Evolutionary conservation across 2,113 vertebrate species (phyloP).

Genomic region (Arvicanthis niloticus): DNA sequence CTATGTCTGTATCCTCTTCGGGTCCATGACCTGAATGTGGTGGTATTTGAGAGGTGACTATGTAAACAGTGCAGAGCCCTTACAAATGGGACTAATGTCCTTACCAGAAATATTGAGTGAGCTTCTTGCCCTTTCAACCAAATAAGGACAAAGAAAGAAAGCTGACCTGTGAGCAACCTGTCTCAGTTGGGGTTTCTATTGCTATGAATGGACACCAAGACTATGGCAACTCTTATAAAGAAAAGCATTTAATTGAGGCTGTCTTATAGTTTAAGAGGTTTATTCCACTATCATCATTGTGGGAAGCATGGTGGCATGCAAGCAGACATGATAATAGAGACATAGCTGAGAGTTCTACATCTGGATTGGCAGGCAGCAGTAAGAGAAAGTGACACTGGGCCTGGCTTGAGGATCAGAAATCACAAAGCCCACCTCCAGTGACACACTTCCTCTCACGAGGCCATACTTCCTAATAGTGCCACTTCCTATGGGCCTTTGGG

Average conservation of each 20-base stretch:
- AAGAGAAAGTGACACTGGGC: neutral
- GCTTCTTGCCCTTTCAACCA: neutral
- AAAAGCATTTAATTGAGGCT: neutral
- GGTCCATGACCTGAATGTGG: neutral
- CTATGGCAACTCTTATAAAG: neutral
- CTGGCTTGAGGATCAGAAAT: neutral
- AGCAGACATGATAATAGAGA: neutral
- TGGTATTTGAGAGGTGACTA: neutral
- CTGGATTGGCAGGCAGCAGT: neutral
- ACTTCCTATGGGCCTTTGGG: neutral
- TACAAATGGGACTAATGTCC: neutral
- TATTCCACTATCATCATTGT: no score
- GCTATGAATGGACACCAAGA: neutral
- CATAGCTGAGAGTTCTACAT: neutral
- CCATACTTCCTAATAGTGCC: neutral
- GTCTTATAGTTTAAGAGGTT: neutral
- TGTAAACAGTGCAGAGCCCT: neutral
- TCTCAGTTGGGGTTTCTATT: neutral
- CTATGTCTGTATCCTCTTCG: neutral
- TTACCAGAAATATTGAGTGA: neutral
- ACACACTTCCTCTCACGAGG: neutral
- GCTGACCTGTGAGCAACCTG: neutral
- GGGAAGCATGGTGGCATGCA: neutral
- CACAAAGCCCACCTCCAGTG: neutral
- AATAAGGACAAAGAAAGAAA: neutral